These are phyloP conservation scores for Oscheius sp. DNA, from an alignment of 1,140 invertebrate species.

Conservation along the genomic window DNA sequence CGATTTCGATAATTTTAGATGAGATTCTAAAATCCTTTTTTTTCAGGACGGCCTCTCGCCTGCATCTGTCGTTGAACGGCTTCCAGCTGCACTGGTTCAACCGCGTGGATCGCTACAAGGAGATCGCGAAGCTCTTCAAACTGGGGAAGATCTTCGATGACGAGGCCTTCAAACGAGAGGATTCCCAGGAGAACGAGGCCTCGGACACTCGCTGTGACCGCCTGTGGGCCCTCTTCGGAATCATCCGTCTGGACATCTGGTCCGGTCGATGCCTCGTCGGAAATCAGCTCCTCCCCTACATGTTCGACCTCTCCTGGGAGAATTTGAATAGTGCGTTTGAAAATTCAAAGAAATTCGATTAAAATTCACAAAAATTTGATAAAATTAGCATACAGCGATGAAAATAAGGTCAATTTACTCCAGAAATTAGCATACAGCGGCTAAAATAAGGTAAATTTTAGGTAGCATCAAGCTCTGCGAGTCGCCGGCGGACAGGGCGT, in stretches of 20 bases:
- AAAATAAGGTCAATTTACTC: constrained; percentile 41
- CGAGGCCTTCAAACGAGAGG: neutral
- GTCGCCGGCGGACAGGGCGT: constrained; percentile 85
- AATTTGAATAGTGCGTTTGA: too few species aligned
- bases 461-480: constrained; percentile 66
- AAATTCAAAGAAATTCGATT: too few species aligned
- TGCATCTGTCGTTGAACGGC: constrained; percentile 89
- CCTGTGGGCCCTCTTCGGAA: constrained; percentile 94
- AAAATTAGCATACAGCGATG: too few species aligned
- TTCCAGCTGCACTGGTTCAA: constrained; percentile 95
- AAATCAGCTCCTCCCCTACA: constrained; percentile 87
- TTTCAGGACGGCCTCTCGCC: constrained; percentile 87
- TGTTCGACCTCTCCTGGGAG: constrained; percentile 85
- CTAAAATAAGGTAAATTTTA: constrained; percentile 33
- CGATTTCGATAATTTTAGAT: too few species aligned
- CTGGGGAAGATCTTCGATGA: constrained; percentile 74
- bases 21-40: too few species aligned
- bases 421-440: too few species aligned
- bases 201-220: constrained; percentile 64
- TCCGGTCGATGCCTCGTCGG: constrained; percentile 89
- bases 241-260: constrained; percentile 89
- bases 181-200: neutral
- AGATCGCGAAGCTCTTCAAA: constrained; percentile 84
- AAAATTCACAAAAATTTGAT: too few species aligned
- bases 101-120: constrained; percentile 80